A percentile compares a stretch with the other conserved stretches of the same genome.
These are phyloP conservation scores for Epinephelus coioides DNA, from an alignment of 2,797 vertebrate genomes.

Conservation along the genomic window DNA sequence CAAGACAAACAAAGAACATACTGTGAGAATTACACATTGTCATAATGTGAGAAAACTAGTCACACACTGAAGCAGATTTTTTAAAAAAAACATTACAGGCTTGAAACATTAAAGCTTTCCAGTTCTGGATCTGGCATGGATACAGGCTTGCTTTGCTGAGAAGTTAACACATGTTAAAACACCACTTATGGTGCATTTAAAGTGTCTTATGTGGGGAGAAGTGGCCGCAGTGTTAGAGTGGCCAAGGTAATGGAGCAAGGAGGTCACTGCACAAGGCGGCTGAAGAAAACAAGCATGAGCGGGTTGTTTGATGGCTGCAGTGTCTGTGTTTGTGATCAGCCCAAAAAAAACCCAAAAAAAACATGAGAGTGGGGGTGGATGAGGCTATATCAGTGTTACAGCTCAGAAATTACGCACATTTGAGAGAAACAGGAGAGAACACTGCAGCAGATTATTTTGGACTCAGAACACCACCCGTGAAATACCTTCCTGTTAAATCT, in stretches of 20 bases:
- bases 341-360: not conserved
- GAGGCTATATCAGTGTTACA: conserved; percentile 38
- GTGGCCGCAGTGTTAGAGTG: conserved; percentile 24
- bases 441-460: conserved; percentile 25
- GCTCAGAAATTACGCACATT: conserved; percentile 22
- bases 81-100: not conserved
- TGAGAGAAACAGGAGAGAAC: conserved; percentile 10
- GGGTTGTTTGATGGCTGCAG: conserved; percentile 32
- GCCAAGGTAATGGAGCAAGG: conserved; percentile 32
- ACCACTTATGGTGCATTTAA: conserved; percentile 1
- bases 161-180: conserved; percentile 24
- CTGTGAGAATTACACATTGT: conserved; percentile 48
- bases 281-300: conserved; percentile 28
- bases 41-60: conserved; percentile 44
- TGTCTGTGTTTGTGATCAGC: conserved; percentile 38
- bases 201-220: conserved; percentile 2
- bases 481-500: conserved; percentile 34
- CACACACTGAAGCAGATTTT: conserved; percentile 30
- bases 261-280: conserved; percentile 37
- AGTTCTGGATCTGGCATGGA: conserved; percentile 12
- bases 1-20: conserved; percentile 51
- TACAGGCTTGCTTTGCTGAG: not conserved
- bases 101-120: conserved; percentile 38
- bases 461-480: conserved; percentile 26
- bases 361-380: conserved; percentile 8